Percentiles rank a stretch among this genome's conserved stretches.
Conservation (phyloP, 2,888 invertebrate genomes). For the Spodoptera exigua region DNA sequence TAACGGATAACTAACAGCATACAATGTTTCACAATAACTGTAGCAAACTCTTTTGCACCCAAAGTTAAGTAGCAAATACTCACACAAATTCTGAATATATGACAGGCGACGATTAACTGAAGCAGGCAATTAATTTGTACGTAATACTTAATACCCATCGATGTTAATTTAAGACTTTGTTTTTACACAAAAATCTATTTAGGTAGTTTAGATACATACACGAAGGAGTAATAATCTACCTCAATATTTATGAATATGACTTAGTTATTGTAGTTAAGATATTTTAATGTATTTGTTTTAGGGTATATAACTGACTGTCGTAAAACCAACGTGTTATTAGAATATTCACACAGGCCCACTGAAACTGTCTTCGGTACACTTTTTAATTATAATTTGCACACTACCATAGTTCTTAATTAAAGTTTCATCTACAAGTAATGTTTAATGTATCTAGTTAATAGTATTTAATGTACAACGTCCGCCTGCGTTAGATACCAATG, state of each 20-base stretch:
- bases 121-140: too few species aligned
- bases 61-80: too few species aligned
- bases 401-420: slow-evolving; percentile 2
- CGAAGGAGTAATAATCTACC: slow-evolving; percentile 54
- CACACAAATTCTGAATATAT: too few species aligned
- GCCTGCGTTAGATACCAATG: slow-evolving; percentile 57
- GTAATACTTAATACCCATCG: slow-evolving; percentile 23
- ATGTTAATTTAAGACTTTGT: slow-evolving; percentile 46
- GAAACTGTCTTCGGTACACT: slow-evolving; percentile 28
- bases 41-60: too few species aligned
- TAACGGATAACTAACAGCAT: too few species aligned
- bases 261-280: slow-evolving; percentile 54
- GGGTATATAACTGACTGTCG: slow-evolving; percentile 40
- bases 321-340: slow-evolving; percentile 24
- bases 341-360: slow-evolving; percentile 43
- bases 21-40: too few species aligned
- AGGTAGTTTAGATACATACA: slow-evolving; percentile 36
- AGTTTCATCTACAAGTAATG: slow-evolving; percentile 18
- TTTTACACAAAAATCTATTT: slow-evolving; percentile 33
- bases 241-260: slow-evolving; percentile 53
- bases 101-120: too few species aligned
- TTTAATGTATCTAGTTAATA: slow-evolving; percentile 32
- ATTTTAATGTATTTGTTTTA: slow-evolving; percentile 49
- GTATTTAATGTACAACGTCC: slow-evolving; percentile 46
- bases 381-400: slow-evolving; percentile 5